Evolutionary conservation across 2,113 vertebrate genomes (phyloP).

Genomic region (Pelecanoides urinatrix): DNA sequence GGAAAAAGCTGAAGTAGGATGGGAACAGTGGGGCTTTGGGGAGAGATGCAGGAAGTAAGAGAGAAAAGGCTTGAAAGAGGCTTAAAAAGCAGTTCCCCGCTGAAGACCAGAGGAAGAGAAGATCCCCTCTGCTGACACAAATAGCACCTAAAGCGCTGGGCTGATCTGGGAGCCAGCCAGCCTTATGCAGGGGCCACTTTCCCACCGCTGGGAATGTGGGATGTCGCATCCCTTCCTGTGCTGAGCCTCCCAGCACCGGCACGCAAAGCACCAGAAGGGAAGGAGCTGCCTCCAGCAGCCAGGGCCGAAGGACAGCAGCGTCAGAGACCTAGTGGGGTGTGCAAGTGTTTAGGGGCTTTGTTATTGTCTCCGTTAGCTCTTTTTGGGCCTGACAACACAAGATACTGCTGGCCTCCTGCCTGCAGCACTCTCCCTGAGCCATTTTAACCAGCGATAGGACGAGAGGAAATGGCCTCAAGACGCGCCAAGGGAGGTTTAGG

Average conservation of each 20-base stretch:
- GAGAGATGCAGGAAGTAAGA: not conserved
- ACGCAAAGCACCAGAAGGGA: fast-evolving
- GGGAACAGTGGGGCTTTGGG: not conserved
- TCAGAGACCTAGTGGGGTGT: fast-evolving
- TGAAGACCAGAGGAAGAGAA: not conserved
- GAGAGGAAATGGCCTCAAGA: too few species aligned
- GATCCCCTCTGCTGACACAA: not conserved
- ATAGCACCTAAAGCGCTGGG: fast-evolving
- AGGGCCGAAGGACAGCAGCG: not conserved
- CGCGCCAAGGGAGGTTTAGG: too few species aligned
- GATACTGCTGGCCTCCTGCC: not conserved
- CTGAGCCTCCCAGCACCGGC: not conserved
- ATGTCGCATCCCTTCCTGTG: fast-evolving
- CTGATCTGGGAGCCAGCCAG: not conserved
- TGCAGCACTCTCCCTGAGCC: fast-evolving
- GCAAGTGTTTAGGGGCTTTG: not conserved
- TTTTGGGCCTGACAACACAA: not conserved
- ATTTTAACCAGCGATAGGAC: too few species aligned
- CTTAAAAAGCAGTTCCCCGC: not conserved
- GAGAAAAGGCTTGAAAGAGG: not conserved
- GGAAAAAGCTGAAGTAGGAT: not conserved
- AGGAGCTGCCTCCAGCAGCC: not conserved
- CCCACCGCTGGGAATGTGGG: not conserved
- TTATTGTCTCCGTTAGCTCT: not conserved
- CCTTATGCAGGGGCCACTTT: not conserved